These are phyloP conservation scores for Sipunculus nudus DNA, from an alignment of 2,888 invertebrate species.

Conservation along the genomic window DNA sequence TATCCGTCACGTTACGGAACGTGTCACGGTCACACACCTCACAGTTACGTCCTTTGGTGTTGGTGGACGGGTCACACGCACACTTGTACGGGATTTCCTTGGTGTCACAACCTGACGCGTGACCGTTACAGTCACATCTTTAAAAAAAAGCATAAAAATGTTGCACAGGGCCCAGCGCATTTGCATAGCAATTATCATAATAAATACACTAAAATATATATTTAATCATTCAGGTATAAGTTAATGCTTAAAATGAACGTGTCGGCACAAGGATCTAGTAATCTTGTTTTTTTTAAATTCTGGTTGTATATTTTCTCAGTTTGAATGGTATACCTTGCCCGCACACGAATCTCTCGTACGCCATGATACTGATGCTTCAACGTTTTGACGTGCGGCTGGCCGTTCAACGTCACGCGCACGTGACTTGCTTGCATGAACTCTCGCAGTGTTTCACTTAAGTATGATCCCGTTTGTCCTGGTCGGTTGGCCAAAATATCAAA, in stretches of 20 bases:
- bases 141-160: neutral
- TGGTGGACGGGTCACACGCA: conserved; percentile 14
- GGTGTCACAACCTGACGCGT: conserved; percentile 23
- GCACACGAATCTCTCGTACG: conserved; percentile 21
- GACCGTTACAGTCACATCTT: conserved; percentile 33
- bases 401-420: conserved; percentile 16
- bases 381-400: conserved; percentile 7
- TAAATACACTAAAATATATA: no score
- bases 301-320: no score
- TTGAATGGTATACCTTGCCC: no score
- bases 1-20: conserved; percentile 9
- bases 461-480: conserved; percentile 12
- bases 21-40: conserved; percentile 20
- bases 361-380: conserved; percentile 24
- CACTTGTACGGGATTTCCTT: conserved; percentile 22
- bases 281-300: no score
- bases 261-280: no score
- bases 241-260: no score
- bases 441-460: conserved; percentile 7
- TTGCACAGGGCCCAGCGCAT: no score
- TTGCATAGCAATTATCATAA: no score
- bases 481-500: conserved; percentile 25
- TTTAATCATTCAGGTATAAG: no score
- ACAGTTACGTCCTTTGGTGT: conserved; percentile 26
- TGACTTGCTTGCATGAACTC: conserved; percentile 20